A percentile compares a stretch with the other conserved stretches of the same genome.
These are phyloP conservation scores for Tribolium freemani DNA, from an alignment of 2,888 invertebrate genomes.

Conservation along the genomic window DNA sequence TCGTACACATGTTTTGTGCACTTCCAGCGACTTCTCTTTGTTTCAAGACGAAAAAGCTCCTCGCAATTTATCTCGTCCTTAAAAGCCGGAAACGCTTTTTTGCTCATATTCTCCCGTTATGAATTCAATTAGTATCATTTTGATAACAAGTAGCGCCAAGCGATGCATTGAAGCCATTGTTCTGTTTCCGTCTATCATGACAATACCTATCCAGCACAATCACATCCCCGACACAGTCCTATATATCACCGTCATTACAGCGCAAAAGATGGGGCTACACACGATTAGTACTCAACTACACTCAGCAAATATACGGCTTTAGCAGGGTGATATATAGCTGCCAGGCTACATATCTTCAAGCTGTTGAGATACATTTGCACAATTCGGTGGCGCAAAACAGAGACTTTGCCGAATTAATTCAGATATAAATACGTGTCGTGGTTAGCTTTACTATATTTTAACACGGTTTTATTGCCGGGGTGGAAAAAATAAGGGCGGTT, in stretches of 20 bases:
- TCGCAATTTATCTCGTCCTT: neutral
- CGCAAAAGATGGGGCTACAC: constrained; percentile 41
- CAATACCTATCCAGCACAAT: constrained; percentile 30
- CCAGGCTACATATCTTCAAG: constrained; percentile 36
- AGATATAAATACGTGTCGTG: constrained; percentile 10
- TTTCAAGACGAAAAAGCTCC: neutral
- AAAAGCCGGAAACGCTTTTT: neutral
- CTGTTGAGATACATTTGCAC: constrained; percentile 41
- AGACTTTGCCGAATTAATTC: constrained; percentile 20
- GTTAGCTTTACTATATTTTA: constrained; percentile 1
- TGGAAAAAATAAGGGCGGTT: neutral
- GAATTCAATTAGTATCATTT: neutral
- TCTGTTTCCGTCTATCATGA: neutral
- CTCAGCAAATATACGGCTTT: constrained; percentile 39
- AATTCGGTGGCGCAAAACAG: constrained; percentile 27
- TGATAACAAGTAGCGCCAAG: neutral
- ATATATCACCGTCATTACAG: constrained; percentile 42
- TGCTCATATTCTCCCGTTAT: neutral
- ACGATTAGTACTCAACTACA: constrained; percentile 42
- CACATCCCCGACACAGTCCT: constrained; percentile 14
- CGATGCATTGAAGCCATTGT: neutral
- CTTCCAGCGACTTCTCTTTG: too few species aligned
- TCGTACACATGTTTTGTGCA: too few species aligned
- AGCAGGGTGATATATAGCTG: constrained; percentile 32
- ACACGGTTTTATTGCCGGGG: constrained; percentile 3